Conservation (phyloP, 2,888 invertebrate species). For the Hydraecia micacea region DNA sequence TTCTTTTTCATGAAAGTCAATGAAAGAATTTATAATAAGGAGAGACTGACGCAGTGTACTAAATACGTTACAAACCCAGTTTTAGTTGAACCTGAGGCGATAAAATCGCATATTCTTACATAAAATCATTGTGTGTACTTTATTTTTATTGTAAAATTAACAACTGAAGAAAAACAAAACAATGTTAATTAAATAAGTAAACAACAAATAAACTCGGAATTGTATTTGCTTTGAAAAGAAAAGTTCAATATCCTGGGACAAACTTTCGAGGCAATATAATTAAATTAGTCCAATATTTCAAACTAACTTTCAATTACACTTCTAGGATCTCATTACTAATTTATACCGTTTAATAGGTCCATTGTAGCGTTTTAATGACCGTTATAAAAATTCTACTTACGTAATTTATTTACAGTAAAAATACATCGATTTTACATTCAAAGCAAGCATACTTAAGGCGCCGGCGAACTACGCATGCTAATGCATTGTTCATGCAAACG, state of each 20-base stretch:
- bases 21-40: not conserved
- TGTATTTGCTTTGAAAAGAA: constrained; percentile 38
- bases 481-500: no score
- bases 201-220: constrained; percentile 24
- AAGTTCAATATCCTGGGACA: constrained; percentile 17
- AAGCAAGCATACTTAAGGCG: constrained; percentile 55
- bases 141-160: not conserved
- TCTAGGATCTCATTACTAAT: constrained; percentile 42
- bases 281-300: constrained; percentile 47
- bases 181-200: constrained; percentile 9
- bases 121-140: constrained; percentile 5
- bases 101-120: constrained; percentile 68
- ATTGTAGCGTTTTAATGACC: constrained; percentile 21
- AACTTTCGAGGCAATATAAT: constrained; percentile 42
- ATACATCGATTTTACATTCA: constrained; percentile 52
- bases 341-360: constrained; percentile 31
- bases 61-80: constrained; percentile 2
- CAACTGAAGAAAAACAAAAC: not conserved
- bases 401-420: constrained; percentile 55
- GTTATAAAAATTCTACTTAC: constrained; percentile 43
- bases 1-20: not conserved
- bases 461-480: no score
- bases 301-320: constrained; percentile 48
- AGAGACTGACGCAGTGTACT: no score
- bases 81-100: constrained; percentile 50